phyloP scores from a whole-genome alignment of 2,797 vertebrate species.

The Garrulus glandarius region DNA sequence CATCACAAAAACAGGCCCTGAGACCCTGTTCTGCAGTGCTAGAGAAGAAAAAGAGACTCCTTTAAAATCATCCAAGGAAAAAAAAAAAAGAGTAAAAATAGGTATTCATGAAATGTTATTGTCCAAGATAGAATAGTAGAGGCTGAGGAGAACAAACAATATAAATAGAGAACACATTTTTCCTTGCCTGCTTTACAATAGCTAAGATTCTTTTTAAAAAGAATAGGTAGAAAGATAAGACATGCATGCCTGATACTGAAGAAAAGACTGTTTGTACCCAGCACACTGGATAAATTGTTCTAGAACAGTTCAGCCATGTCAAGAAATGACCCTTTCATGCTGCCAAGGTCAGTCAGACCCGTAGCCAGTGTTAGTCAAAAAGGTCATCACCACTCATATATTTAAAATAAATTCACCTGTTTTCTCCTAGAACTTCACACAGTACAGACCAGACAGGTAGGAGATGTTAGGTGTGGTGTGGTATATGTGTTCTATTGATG shows the following conservation, averaged over 20 bases:
- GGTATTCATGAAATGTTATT: conserved; percentile 42
- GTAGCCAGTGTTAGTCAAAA: background rate
- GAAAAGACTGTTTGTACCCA: conserved; percentile 74
- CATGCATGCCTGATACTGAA: conserved; percentile 64
- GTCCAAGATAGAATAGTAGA: conserved; percentile 25
- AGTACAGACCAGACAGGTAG: background rate
- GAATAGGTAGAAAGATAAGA: conserved; percentile 69
- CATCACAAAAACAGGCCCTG: background rate
- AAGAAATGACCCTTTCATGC: conserved; percentile 61
- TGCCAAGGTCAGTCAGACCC: conserved; percentile 68
- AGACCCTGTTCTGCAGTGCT: background rate
- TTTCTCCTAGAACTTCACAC: conserved; percentile 15
- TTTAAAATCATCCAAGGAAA: conserved; percentile 6
- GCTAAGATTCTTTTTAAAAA: conserved; percentile 62
- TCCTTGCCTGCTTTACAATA: conserved; percentile 57
- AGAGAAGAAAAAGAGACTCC: background rate
- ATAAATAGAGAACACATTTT: conserved; percentile 46
- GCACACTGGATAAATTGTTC: conserved; percentile 69
- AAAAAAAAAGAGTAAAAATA: background rate
- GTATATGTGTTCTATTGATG: background rate
- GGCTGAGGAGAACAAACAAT: conserved; percentile 23
- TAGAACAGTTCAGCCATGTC: conserved; percentile 72
- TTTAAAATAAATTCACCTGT: background rate
- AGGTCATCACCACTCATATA: background rate
- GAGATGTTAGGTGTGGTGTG: background rate